Evolutionary conservation across 2,797 vertebrate species (phyloP).

Genomic region (Semaprochilodus insignis): DNA sequence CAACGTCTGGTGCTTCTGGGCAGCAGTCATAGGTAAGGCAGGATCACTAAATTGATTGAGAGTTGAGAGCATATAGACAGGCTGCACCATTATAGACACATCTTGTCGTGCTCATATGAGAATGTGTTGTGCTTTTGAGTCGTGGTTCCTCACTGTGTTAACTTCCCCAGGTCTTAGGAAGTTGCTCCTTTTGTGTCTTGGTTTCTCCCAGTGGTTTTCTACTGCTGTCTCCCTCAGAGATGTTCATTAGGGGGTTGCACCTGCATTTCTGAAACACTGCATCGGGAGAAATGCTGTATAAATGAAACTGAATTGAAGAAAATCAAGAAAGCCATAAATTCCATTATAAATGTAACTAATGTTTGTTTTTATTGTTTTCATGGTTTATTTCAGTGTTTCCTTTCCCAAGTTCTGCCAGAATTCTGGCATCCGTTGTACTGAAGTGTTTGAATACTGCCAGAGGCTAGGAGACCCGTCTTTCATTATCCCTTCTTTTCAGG

Average conservation of each 20-base stretch:
- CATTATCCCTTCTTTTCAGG: conserved; percentile 88
- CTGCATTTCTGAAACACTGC: background rate
- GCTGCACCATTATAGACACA: background rate
- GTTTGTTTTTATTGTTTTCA: background rate
- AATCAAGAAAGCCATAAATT: background rate
- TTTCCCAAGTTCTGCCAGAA: conserved; percentile 84
- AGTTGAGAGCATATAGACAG: background rate
- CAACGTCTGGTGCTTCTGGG: conserved; percentile 86
- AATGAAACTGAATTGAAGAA: background rate
- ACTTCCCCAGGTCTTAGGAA: too few relatives aligned
- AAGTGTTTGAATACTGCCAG: conserved; percentile 89
- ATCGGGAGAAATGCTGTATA: background rate
- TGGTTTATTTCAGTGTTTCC: conserved; percentile 71
- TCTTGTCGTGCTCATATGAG: background rate
- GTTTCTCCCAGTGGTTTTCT: background rate
- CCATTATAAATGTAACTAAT: background rate
- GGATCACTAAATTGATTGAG: background rate
- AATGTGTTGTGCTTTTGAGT: too few relatives aligned
- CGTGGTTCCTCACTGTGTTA: background rate
- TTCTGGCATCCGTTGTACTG: conserved; percentile 85
- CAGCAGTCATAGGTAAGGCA: conserved; percentile 84
- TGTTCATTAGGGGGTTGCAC: background rate
- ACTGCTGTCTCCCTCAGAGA: too few relatives aligned
- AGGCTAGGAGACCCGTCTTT: conserved; percentile 76
- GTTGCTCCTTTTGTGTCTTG: background rate